A percentile compares a stretch with the other conserved stretches of the same genome.
phyloP scores from a whole-genome alignment of 2,797 vertebrate genomes.

The Vespertilio murinus region DNA sequence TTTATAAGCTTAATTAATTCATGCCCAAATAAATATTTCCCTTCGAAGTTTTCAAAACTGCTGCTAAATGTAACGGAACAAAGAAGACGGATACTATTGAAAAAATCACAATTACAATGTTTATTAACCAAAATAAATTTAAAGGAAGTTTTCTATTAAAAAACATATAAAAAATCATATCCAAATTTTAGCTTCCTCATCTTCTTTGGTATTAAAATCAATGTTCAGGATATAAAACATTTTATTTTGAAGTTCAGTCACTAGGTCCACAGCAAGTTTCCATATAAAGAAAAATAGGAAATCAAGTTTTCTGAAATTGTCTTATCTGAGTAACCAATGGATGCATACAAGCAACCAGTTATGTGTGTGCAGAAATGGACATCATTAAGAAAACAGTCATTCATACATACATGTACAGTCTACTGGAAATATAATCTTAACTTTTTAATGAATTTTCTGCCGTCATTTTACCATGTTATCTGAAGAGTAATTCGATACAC shows the following conservation, averaged over 20 bases:
- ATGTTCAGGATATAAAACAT: conserved; percentile 34
- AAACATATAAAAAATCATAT: conserved; percentile 69
- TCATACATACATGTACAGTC: not conserved
- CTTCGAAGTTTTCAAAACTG: conserved; percentile 40
- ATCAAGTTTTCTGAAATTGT: conserved; percentile 8
- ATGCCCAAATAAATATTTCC: conserved; percentile 19
- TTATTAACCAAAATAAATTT: conserved; percentile 86
- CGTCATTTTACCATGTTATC: conserved; percentile 1
- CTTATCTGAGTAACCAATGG: conserved; percentile 30
- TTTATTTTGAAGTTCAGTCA: conserved; percentile 57
- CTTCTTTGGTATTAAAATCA: conserved; percentile 72
- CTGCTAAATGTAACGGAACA: not conserved
- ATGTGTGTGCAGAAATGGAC: not conserved
- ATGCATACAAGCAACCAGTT: conserved; percentile 6
- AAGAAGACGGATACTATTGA: conserved; percentile 9
- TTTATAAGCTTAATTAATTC: conserved; percentile 28
- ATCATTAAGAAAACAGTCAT: not conserved
- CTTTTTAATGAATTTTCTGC: not conserved
- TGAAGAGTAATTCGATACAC: not conserved
- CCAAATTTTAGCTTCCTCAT: conserved; percentile 55
- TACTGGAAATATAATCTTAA: conserved; percentile 6
- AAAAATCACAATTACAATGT: conserved; percentile 74
- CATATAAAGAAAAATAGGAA: conserved; percentile 36
- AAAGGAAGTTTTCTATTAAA: conserved; percentile 73
- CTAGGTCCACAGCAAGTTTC: conserved; percentile 42